Percentiles rank a stretch among this genome's conserved stretches.
Conservation (phyloP, 2,888 invertebrate species). For the Epinotia demarniana region DNA sequence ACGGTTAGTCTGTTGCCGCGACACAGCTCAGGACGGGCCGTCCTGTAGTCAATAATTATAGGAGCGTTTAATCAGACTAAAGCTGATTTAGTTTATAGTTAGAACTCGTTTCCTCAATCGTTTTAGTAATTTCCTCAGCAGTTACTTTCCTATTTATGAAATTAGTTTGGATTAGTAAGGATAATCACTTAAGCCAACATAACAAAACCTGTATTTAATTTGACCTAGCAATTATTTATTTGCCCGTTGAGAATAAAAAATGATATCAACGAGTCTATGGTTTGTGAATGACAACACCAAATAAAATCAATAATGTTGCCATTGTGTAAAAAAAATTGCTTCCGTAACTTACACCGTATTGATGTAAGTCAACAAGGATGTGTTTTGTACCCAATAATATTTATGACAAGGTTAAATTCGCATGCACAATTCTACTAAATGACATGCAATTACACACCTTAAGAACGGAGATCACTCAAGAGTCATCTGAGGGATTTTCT, state of each 20-base stretch:
- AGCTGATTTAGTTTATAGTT: too few relatives aligned
- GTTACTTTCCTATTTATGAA: not conserved
- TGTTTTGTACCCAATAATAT: conserved; percentile 63
- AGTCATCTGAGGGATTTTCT: conserved; percentile 61
- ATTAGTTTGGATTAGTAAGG: not conserved
- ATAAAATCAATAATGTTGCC: conserved; percentile 79
- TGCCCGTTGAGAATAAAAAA: not conserved
- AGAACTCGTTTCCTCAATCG: too few relatives aligned
- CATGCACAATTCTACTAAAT: conserved; percentile 51
- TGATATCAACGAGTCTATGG: conserved; percentile 48
- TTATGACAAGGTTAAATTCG: conserved; percentile 52
- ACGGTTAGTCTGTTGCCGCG: too few relatives aligned
- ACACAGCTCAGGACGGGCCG: too few relatives aligned
- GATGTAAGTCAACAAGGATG: conserved; percentile 64
- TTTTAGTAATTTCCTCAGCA: too few relatives aligned
- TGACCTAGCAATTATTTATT: not conserved
- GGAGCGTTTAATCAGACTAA: too few relatives aligned
- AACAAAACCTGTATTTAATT: not conserved
- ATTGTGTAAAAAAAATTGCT: conserved; percentile 63
- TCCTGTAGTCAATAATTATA: too few relatives aligned
- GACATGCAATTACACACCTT: conserved; percentile 70
- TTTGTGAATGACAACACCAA: conserved; percentile 60
- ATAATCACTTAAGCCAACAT: conserved; percentile 22
- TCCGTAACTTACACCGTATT: conserved; percentile 68
- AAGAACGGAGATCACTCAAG: conserved; percentile 56